Base-by-base conservation (phyloP, 2,113 vertebrate genomes). In the Pedionomus torquatus region DNA sequence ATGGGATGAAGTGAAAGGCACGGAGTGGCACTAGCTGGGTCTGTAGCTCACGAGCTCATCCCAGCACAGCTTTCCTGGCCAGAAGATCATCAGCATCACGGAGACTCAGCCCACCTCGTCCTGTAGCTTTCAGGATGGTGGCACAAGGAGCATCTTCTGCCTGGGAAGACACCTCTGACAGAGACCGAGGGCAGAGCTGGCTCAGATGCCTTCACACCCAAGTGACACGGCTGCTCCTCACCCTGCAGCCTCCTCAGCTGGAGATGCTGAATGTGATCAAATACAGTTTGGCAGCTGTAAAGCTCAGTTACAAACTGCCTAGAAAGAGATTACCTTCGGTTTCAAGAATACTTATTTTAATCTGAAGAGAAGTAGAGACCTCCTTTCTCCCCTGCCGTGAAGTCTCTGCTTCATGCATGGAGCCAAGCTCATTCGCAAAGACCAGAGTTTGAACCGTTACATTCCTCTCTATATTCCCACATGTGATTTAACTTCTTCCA, bases 231-330 rank as follows among this genome's bases (percentile, higher is more conserved):
- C 85, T 71, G 89, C 83, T 79, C 82, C 82, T 79, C 78, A 23
- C 69, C 75, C 93, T 31, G 54, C 80, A 77, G 69, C 65, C 63
- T 54, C 70, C 82, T 11, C 71, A 44, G 71, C 88, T 87, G 55
- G 83, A 72, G 75, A 66, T 33, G 52, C 35, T 37, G 64, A 8
- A 2, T 33, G 75, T 81, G 86, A 90, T 20, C 86, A 86, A 35
- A 95, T 85, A 49, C 63, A 81, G 2, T 1, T 63, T 96, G 95
- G 94, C 96, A 93, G 96, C 94, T 92, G 89, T 77, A 76, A 66
- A 90, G 88, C 94, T 96, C 79, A 0, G 33, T 95, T 95, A 83
- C 96, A 88, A 80, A 85, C 91, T 8, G 70, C 86, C 94, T 88
- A 79, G 86, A 37, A 86, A 74, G 85, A 74, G 84, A 77, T 93